phyloP scores from a whole-genome alignment of 2,888 invertebrate genomes.

The Oscheius sp. region DNA sequence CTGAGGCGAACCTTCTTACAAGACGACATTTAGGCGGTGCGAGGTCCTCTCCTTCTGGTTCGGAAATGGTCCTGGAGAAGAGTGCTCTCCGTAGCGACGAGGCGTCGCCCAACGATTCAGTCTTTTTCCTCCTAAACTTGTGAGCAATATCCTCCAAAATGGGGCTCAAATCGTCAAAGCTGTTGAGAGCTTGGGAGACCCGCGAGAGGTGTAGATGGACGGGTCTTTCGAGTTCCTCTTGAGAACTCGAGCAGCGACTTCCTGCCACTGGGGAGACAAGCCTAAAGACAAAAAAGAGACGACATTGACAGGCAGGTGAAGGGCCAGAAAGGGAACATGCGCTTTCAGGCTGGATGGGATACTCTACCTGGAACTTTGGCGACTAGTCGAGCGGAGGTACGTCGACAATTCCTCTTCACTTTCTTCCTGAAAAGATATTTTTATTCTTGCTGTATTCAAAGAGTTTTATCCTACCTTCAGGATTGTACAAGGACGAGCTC shows the following conservation, averaged over 20 bases:
- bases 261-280: constrained; percentile 8
- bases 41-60: constrained; percentile 18
- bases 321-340: neutral
- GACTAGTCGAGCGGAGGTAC: constrained; percentile 67
- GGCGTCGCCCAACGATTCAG: neutral
- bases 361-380: constrained; percentile 67
- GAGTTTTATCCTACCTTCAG: constrained; percentile 38
- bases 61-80: constrained; percentile 13
- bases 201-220: constrained; percentile 8
- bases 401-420: constrained; percentile 80
- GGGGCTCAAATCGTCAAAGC: constrained; percentile 36
- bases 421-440: constrained; percentile 80
- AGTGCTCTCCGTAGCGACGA: neutral
- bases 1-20: constrained; percentile 25
- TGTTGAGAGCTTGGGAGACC: neutral
- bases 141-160: constrained; percentile 31
- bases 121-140: constrained; percentile 13
- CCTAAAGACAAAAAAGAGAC: constrained; percentile 14
- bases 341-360: neutral
- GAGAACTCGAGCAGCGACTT: constrained; percentile 1
- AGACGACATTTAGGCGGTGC: constrained; percentile 14
- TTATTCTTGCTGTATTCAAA: neutral
- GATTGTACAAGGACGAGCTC: constrained; percentile 58
- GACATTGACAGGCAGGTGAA: constrained; percentile 9
- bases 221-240: constrained; percentile 14